Conservation (phyloP, 2,888 invertebrate genomes). For the Serrognathus titanus region DNA sequence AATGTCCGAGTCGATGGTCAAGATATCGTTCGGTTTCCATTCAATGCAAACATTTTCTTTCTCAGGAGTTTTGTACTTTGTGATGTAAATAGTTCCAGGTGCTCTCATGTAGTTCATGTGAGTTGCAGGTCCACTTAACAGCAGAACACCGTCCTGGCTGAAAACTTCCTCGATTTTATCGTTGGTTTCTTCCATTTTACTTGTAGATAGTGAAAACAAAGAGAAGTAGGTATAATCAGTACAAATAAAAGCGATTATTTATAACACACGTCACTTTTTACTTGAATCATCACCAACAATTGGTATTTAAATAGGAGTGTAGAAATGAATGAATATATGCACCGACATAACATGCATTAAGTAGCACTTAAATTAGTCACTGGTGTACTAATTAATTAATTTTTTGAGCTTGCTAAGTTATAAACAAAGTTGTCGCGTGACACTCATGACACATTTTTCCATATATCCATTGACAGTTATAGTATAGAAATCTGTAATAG, state of each 20-base stretch:
- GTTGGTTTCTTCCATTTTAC: constrained; percentile 34
- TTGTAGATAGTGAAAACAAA: no score
- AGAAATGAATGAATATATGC: no score
- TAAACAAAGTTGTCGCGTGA: neutral
- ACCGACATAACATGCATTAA: no score
- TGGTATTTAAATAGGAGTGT: no score
- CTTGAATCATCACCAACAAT: no score
- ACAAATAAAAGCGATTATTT: no score
- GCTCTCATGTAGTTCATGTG: constrained; percentile 54
- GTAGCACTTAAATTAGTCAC: no score
- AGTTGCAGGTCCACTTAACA: constrained; percentile 62
- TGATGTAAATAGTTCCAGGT: constrained; percentile 66
- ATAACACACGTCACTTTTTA: no score
- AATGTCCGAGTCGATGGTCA: constrained; percentile 72
- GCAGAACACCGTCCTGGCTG: constrained; percentile 75
- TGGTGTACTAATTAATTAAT: no score
- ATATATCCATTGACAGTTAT: no score
- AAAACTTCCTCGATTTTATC: constrained; percentile 59
- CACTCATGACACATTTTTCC: neutral
- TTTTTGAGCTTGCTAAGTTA: neutral
- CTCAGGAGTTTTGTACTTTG: constrained; percentile 54
- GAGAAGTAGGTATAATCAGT: no score
- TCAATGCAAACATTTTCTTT: constrained; percentile 59
- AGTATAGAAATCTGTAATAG: no score
- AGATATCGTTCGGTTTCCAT: constrained; percentile 80